Conservation (phyloP, 2,888 invertebrate species). For the Entomobrya proxima region DNA sequence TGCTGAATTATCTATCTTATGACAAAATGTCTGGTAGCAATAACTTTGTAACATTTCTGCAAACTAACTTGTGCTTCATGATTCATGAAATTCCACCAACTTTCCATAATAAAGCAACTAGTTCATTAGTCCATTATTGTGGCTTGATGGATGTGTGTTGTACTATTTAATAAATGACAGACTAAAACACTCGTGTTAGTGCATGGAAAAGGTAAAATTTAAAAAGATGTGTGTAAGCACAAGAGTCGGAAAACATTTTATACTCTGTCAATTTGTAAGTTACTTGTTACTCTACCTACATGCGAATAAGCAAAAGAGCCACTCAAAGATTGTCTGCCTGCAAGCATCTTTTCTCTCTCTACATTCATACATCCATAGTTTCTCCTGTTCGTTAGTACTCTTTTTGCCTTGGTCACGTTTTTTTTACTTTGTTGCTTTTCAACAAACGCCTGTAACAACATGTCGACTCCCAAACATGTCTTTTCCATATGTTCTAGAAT, state of each 20-base stretch:
- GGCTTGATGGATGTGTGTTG: background rate
- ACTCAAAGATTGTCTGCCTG: slow-evolving; percentile 35
- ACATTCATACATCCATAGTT: background rate
- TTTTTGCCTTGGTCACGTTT: slow-evolving; percentile 11
- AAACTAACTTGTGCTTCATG: background rate
- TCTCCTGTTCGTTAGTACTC: slow-evolving; percentile 5
- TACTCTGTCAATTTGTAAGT: slow-evolving; percentile 43
- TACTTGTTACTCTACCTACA: slow-evolving; percentile 22
- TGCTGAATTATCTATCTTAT: background rate
- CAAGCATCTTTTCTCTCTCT: slow-evolving; percentile 27
- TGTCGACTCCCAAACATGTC: background rate
- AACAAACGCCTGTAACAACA: slow-evolving; percentile 30
- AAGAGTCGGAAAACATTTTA: slow-evolving; percentile 2
- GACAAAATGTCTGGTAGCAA: background rate
- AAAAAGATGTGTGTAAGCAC: too few relatives aligned
- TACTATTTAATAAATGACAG: slow-evolving; percentile 18
- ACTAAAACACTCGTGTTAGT: background rate
- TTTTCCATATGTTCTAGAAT: background rate
- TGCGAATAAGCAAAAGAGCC: background rate
- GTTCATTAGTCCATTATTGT: slow-evolving; percentile 45
- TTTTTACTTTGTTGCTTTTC: slow-evolving; percentile 41
- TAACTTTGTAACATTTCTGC: too few relatives aligned
- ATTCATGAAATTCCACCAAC: slow-evolving; percentile 5
- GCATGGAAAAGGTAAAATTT: background rate
- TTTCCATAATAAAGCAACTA: slow-evolving; percentile 16